Base-by-base conservation (phyloP, 92 coral and sea anemone species). In the Anthopleura xanthogrammica region DNA sequence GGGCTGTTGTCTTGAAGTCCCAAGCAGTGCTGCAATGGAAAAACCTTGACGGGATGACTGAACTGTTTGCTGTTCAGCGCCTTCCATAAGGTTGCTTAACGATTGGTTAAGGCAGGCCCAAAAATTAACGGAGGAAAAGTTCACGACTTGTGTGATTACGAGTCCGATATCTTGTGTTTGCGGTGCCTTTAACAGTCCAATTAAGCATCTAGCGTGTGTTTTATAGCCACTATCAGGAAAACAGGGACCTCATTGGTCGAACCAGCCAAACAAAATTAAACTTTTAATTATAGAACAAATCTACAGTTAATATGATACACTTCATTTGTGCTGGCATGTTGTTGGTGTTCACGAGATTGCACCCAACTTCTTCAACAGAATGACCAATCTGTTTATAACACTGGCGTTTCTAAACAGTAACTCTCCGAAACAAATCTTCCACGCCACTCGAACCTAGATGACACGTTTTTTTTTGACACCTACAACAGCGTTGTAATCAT, bases 261-360 rank as follows among this genome's bases (percentile, higher is more conserved):
- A 64, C 3, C 24, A 70, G 71, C 84, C 56, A 81, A 81, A 81
- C 84, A 81, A 60, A 43, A 81, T 81, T 81, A 68, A 81, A 81
- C 77, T 81, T 81, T 40, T 71, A 68, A 81, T 81, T 81, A 81
- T 54, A 6, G 29, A n/a, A 52, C 84, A 81, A 66, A 52, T 81
- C 22, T 46, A 24, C 77, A 81, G 71, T 46, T 62, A 62, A 80
- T 62, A 70, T 81, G 84, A 81, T 81, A 50, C 84, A 81, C 43
- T 52, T 81, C 64, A 54, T 13, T 81, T 81, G 22, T 41, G 29
- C 20, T 75, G 54, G 77, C 65, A 46, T 77, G 64, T 20, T 7
- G 39, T 20, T 41, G 43, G 77, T 48, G 77, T 48, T 81, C 39
- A 46, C 40, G 58, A 55, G 14, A 52, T 12, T 70, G 58, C 58